phyloP scores from a whole-genome alignment of 1,140 invertebrate genomes.

The Helicoverpa armigera region DNA sequence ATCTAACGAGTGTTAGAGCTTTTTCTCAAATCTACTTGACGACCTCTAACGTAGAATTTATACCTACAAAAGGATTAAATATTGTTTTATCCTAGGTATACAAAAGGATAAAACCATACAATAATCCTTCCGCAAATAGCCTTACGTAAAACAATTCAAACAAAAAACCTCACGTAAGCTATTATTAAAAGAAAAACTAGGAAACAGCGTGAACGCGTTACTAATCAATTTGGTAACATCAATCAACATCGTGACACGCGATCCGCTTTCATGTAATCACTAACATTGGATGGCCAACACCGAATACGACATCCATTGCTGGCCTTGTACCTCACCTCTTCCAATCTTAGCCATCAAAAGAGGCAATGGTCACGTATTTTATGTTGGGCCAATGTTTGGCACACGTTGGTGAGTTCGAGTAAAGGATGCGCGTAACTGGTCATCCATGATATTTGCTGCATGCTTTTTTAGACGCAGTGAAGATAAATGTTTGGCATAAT shows the following conservation, averaged over 20 bases:
- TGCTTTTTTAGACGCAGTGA: not conserved
- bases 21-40: too few species aligned
- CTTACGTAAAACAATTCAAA: conserved; percentile 7
- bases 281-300: conserved; percentile 7
- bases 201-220: conserved; percentile 33
- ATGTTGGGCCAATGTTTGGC: not conserved
- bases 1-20: too few species aligned
- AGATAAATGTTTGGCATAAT: not conserved
- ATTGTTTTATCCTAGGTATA: not conserved
- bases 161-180: conserved; percentile 37
- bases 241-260: conserved; percentile 36
- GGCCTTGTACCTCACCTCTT: not conserved
- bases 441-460: not conserved
- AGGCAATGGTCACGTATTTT: not conserved
- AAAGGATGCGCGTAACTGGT: conserved; percentile 5
- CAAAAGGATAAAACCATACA: not conserved
- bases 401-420: not conserved
- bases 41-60: too few species aligned
- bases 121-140: conserved; percentile 26
- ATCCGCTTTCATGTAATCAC: conserved; percentile 36
- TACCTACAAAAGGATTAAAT: not conserved
- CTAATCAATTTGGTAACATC: conserved; percentile 50
- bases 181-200: conserved; percentile 44
- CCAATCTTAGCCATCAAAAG: not conserved
- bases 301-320: not conserved